These are phyloP conservation scores for Carettochelys insculpta DNA, from an alignment of 2,113 vertebrate species.

Conservation along the genomic window DNA sequence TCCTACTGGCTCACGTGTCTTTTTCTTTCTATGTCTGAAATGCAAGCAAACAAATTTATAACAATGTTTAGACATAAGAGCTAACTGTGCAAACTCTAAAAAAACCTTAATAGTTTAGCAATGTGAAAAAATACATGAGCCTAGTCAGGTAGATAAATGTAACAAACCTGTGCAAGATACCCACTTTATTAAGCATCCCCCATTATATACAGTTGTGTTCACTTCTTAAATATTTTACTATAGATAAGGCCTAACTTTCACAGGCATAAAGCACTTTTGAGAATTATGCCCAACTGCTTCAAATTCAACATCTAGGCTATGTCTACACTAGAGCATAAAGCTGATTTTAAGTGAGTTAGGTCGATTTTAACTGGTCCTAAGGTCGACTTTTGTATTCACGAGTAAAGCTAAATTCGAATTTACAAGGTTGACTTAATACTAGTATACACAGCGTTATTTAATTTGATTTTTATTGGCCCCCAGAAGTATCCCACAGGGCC, in stretches of 20 bases:
- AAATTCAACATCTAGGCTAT: background rate
- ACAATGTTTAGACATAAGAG: background rate
- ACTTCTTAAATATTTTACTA: background rate
- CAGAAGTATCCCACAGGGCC: too few species aligned
- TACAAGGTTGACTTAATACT: too few species aligned
- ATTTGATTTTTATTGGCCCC: too few species aligned
- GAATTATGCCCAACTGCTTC: background rate
- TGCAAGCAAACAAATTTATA: background rate
- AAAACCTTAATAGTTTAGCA: too few species aligned
- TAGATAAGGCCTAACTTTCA: background rate
- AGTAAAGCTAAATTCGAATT: too few species aligned
- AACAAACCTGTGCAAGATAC: background rate
- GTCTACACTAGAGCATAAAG: too few species aligned
- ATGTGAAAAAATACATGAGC: too few species aligned
- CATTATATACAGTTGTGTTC: background rate
- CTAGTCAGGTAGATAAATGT: background rate
- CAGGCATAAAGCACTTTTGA: background rate
- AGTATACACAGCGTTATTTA: too few species aligned
- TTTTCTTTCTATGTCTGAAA: slow-evolving; percentile 55
- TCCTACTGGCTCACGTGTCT: background rate
- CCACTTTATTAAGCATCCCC: background rate
- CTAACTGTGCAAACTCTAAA: background rate
- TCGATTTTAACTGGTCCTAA: too few species aligned
- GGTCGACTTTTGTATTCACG: too few species aligned
- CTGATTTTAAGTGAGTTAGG: too few species aligned